Evolutionary conservation across 2,113 vertebrate genomes (phyloP).

Genomic region (Peromyscus maniculatus): DNA sequence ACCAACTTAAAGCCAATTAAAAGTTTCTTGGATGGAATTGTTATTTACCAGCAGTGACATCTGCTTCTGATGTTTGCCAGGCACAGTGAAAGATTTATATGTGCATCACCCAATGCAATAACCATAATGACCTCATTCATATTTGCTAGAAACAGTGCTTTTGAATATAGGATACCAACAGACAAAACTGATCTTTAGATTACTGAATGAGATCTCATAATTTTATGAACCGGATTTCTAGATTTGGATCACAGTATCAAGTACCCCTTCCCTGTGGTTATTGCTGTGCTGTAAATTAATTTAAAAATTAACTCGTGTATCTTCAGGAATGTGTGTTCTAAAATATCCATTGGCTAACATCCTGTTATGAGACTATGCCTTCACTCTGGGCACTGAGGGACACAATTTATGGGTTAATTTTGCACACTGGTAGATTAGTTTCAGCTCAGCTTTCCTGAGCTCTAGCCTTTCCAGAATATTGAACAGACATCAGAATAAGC

Average conservation of each 20-base stretch:
- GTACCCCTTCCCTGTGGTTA: neutral
- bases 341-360: neutral
- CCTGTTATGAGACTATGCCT: neutral
- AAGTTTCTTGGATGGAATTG: neutral
- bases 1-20: slow-evolving; percentile 23
- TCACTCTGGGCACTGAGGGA: neutral
- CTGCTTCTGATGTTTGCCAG: neutral
- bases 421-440: slow-evolving; percentile 12
- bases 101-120: neutral
- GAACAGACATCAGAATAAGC: neutral
- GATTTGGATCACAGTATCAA: neutral
- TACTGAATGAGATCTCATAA: neutral
- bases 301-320: neutral
- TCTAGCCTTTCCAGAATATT: neutral
- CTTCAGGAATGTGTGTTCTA: neutral
- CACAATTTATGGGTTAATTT: slow-evolving; percentile 7
- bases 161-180: neutral
- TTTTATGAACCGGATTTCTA: neutral
- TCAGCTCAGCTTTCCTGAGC: slow-evolving; percentile 3
- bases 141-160: neutral
- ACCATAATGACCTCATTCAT: neutral
- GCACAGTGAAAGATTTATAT: neutral
- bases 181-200: neutral
- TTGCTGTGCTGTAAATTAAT: neutral
- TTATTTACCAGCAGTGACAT: slow-evolving; percentile 1